Percentiles rank a stretch among this genome's conserved stretches.
These are phyloP conservation scores for Heliangelus exortis DNA, from an alignment of 2,797 vertebrate genomes.

Conservation along the genomic window DNA sequence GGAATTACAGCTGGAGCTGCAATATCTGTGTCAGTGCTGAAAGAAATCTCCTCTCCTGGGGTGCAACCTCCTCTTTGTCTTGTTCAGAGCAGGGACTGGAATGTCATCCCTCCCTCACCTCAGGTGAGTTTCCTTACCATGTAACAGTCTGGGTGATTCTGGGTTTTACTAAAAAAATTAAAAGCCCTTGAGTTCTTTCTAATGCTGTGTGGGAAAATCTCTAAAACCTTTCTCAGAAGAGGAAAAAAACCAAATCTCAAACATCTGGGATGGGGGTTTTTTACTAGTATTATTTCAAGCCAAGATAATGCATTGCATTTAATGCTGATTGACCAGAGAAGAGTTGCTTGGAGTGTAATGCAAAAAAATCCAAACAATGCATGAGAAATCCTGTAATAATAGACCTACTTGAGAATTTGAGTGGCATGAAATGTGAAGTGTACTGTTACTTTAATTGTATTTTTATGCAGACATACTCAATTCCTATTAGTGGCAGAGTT, in stretches of 20 bases:
- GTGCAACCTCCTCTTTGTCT: neutral
- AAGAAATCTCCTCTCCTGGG: neutral
- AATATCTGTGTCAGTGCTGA: neutral
- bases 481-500: slow-evolving; percentile 67
- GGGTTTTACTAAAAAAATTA: neutral
- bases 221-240: neutral
- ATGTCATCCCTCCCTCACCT: neutral
- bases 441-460: slow-evolving; percentile 69
- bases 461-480: slow-evolving; percentile 60
- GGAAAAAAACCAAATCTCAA: neutral
- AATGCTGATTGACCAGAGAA: slow-evolving; percentile 8
- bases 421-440: slow-evolving; percentile 58
- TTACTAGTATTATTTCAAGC: slow-evolving; percentile 9
- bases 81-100: neutral
- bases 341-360: neutral
- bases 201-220: neutral
- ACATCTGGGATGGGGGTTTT: neutral
- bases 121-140: neutral
- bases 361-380: slow-evolving; percentile 40
- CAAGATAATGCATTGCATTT: slow-evolving; percentile 7
- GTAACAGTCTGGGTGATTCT: neutral
- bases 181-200: neutral
- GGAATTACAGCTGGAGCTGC: neutral
- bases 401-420: slow-evolving; percentile 37
- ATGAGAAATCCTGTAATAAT: slow-evolving; percentile 45